Conservation (phyloP, 2,797 vertebrate species). For the Myiothlypis chrysogaster region DNA sequence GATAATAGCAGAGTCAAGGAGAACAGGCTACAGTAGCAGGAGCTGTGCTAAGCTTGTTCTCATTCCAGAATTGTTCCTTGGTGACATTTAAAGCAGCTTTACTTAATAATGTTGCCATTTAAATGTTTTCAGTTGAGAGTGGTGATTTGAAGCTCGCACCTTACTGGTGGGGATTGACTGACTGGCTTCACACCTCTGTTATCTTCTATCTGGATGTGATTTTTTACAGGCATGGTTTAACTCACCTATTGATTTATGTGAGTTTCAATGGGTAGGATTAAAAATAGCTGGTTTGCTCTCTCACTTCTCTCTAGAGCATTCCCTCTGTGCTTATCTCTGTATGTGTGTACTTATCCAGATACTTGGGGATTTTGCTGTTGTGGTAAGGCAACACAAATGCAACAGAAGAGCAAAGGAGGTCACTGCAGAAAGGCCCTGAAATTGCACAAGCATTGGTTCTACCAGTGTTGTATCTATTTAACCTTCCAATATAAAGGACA, state of each 20-base stretch:
- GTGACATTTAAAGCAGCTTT: background rate
- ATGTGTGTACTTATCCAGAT: background rate
- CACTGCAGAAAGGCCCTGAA: background rate
- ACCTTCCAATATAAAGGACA: background rate
- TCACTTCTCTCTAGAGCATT: background rate
- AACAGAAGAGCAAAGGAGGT: background rate
- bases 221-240: background rate
- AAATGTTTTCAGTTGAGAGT: background rate
- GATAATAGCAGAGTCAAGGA: background rate
- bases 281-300: background rate
- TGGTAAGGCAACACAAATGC: background rate
- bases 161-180: background rate
- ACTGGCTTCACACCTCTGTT: background rate
- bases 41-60: background rate
- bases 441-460: background rate
- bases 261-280: background rate
- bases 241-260: background rate
- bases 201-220: background rate
- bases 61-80: background rate
- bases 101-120: background rate
- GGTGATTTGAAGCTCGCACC: background rate
- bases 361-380: fast-evolving
- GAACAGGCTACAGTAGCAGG: background rate
- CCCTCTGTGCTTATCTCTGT: background rate
- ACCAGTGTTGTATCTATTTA: background rate